phyloP scores from a whole-genome alignment of 1,140 invertebrate genomes.

The Pseudomyrmex cubaensis region DNA sequence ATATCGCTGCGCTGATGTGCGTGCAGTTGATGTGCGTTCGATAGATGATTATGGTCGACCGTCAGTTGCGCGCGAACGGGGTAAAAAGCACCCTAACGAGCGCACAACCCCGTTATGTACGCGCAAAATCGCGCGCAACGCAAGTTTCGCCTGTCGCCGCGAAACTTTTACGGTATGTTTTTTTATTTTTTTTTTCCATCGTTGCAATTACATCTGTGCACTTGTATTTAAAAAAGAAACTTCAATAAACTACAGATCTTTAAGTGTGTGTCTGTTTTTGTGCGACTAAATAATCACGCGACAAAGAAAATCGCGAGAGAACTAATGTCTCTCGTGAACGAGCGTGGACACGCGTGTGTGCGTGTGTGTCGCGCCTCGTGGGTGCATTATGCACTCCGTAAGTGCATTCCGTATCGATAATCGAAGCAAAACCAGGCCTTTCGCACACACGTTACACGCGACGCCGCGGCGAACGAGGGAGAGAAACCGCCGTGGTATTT shows the following conservation, averaged over 20 bases:
- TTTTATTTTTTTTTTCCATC: no score
- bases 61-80: constrained; percentile 1
- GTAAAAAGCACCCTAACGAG: constrained; percentile 5
- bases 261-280: no score
- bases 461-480: background rate
- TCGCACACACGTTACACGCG: constrained; percentile 19
- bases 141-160: background rate
- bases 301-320: no score
- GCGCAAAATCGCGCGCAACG: constrained; percentile 8
- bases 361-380: constrained; percentile 12
- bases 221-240: no score
- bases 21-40: background rate
- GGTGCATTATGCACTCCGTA: constrained; percentile 47
- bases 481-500: constrained; percentile 24
- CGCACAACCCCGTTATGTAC: background rate
- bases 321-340: no score
- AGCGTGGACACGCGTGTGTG: constrained; percentile 31
- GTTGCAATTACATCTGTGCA: no score
- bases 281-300: no score
- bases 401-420: constrained; percentile 69
- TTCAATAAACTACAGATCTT: no score
- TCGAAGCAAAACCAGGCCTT: constrained; percentile 63
- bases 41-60: constrained; percentile 1
- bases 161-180: no score
- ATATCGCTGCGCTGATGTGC: background rate